These are phyloP conservation scores for Sphenopsis melanotis DNA, from an alignment of 2,797 vertebrate species.

Conservation along the genomic window DNA sequence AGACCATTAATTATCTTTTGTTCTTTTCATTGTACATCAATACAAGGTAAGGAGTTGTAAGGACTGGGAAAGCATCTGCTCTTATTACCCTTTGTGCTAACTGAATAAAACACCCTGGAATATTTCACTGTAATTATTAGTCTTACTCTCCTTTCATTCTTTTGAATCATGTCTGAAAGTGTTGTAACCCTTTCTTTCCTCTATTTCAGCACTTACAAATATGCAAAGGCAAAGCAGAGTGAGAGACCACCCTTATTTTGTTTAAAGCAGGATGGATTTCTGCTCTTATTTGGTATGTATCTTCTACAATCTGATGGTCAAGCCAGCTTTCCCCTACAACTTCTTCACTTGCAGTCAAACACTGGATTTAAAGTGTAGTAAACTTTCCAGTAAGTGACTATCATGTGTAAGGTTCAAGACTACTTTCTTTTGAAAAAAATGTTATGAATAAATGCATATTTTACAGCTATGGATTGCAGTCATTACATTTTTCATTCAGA, in stretches of 20 bases:
- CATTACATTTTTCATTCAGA: background rate
- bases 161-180: background rate
- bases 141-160: background rate
- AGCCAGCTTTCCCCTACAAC: background rate
- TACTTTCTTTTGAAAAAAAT: background rate
- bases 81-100: constrained; percentile 13
- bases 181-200: background rate
- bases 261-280: background rate
- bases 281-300: background rate
- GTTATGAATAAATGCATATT: background rate
- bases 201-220: background rate
- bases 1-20: constrained; percentile 49
- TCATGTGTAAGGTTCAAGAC: background rate
- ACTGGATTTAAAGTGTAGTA: background rate
- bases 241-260: background rate
- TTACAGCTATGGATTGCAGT: background rate
- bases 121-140: constrained; percentile 20
- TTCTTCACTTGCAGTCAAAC: background rate
- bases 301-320: background rate
- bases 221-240: background rate
- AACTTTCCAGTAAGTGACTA: background rate
- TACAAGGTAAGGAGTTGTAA: background rate
- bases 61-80: background rate
- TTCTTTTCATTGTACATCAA: constrained; percentile 34
- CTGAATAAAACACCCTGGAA: constrained; percentile 3